Percentiles rank a stretch among this genome's conserved stretches.
phyloP scores from a whole-genome alignment of 2,113 vertebrate species.

The Leuciscus idus region DNA sequence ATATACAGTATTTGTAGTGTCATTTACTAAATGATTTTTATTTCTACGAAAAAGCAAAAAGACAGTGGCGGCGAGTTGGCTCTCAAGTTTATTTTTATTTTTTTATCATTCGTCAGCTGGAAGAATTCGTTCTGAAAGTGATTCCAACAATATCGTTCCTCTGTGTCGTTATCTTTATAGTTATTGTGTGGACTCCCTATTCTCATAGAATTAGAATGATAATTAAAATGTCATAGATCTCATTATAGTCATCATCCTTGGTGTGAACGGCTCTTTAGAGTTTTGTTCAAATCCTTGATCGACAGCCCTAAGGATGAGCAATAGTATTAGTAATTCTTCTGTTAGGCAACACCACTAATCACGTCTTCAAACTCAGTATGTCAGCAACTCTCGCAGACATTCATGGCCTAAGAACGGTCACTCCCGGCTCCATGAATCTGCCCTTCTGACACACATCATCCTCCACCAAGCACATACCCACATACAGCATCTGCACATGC shows the following conservation, averaged over 20 bases:
- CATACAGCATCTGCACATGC: constrained; percentile 19
- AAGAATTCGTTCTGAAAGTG: no score
- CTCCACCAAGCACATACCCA: constrained; percentile 22
- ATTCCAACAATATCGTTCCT: no score
- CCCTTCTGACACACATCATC: constrained; percentile 33
- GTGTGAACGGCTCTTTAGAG: background rate
- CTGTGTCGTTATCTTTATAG: no score
- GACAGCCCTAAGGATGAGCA: background rate
- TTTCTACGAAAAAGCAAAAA: no score
- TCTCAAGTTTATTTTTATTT: no score
- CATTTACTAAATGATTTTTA: no score
- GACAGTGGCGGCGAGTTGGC: no score
- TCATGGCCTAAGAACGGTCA: constrained; percentile 1
- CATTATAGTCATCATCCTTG: background rate
- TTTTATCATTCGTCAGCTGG: no score
- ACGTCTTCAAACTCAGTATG: constrained; percentile 2
- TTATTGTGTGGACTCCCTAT: background rate
- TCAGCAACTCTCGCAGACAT: constrained; percentile 10
- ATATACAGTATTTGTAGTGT: no score
- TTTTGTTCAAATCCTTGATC: background rate
- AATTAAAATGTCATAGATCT: background rate
- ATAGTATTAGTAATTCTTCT: background rate
- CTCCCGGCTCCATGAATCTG: constrained; percentile 21
- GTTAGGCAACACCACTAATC: background rate
- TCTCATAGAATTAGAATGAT: background rate